Base-by-base conservation (phyloP, 2,113 vertebrate genomes). In the Eubucco bourcierii region DNA sequence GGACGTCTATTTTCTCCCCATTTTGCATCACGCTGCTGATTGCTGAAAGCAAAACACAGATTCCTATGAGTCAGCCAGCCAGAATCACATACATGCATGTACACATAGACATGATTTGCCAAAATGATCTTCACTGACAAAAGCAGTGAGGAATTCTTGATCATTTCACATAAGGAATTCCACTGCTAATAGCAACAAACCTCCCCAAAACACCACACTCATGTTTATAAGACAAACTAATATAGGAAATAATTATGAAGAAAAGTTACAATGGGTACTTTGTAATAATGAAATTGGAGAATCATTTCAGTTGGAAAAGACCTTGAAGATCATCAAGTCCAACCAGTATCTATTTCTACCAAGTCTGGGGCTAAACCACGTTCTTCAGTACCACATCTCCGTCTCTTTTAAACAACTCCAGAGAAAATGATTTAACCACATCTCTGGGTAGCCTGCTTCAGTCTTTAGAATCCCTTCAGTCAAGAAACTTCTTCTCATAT, bases 1-100 rank as follows among this genome's bases (percentile, higher is more conserved):
- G 96, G 79, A 99, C 97, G 25, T 99, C 98, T 95, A 98, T 96
- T 97, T 98, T 99, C 90, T 99, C 99, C 58, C 98, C 98, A 55
- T 99, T 99, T 90, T 99, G 98, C 52, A 97, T 95, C 52, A 99
- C 85, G 29, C 96, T 98, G 74, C 98, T 99, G 94, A 98, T 97
- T 86, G 99, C 99, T 99, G 90, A 28, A 88, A 94, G 68, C 37
- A 61, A 65, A 93, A n/a, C 20, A 91, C 72, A 91, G 12, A 61
- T 59, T 61, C 14, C 34, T 34, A 18, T 37, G 25, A 71, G 31
- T 27, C 61, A 24, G 47, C 81, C 4, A 73, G 39, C 61, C 34
- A 61, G 16, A 71, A 74, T 76, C 1, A 66, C 23, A 79, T 27
- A 68, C 28, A 71, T 8, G 17, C 6, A 21, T 24, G 44, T 4